Conservation (phyloP, 2,113 vertebrate genomes). For the Dissostichus mawsoni region DNA sequence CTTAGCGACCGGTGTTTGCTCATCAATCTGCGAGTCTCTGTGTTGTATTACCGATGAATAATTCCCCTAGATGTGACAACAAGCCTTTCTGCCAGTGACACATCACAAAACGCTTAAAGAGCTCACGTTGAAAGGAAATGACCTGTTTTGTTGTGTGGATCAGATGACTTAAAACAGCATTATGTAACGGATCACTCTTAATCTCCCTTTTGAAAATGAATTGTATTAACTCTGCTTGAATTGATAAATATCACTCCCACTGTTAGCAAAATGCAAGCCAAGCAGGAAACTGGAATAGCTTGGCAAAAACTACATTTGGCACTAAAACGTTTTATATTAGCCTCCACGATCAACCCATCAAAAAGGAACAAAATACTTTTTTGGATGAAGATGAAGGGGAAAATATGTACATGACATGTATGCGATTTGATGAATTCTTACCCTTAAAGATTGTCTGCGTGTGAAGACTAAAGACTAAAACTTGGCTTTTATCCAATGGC, state of each 20-base stretch:
- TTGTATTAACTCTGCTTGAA: constrained; percentile 12
- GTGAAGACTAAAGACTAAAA: too few relatives aligned
- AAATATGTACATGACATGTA: background rate
- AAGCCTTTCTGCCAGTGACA: background rate
- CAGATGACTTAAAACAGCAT: background rate
- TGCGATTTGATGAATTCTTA: background rate
- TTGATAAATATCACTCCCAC: constrained; percentile 48
- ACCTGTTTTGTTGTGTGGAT: background rate
- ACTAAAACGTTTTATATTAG: background rate
- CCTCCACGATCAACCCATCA: background rate
- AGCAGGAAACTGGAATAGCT: constrained; percentile 29
- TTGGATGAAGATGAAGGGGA: background rate
- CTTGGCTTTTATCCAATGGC: too few relatives aligned
- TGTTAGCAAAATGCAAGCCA: constrained; percentile 35
- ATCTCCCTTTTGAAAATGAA: constrained; percentile 1
- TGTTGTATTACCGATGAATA: background rate
- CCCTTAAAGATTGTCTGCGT: too few relatives aligned
- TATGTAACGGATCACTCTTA: background rate
- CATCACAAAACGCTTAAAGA: background rate
- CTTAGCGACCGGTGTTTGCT: background rate
- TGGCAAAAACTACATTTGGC: constrained; percentile 29
- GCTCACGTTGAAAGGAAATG: background rate
- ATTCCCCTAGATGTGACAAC: background rate
- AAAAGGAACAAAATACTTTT: background rate
- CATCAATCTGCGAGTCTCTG: background rate